Percentiles rank a stretch among this genome's conserved stretches.
Conservation (phyloP, 2,113 vertebrate genomes). For the Picathartes gymnocephalus region DNA sequence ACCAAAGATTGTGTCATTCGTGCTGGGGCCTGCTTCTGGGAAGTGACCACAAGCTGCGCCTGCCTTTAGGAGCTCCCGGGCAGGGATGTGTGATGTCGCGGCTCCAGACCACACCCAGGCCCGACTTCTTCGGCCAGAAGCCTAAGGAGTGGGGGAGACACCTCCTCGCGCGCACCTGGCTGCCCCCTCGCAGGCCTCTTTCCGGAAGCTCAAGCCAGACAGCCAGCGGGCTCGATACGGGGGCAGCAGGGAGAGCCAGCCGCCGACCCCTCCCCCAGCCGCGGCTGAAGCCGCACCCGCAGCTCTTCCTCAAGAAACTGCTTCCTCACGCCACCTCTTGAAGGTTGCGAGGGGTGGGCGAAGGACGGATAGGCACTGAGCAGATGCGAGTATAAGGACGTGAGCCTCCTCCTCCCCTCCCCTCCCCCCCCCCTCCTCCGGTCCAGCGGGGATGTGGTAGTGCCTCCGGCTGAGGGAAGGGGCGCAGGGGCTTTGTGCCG, state of each 20-base stretch:
- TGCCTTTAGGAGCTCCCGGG: background rate
- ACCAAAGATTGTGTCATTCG: background rate
- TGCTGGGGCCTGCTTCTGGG: background rate
- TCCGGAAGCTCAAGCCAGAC: background rate
- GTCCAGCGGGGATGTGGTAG: background rate
- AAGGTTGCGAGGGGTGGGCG: background rate
- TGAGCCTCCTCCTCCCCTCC: background rate
- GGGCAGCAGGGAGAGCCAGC: background rate
- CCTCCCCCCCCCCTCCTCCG: background rate
- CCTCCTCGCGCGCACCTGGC: background rate
- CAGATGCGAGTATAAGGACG: background rate
- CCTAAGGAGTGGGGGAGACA: background rate
- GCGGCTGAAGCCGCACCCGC: background rate
- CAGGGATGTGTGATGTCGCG: background rate
- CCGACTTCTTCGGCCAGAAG: background rate
- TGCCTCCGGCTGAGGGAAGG: background rate
- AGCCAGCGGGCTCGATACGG: background rate
- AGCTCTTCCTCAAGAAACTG: background rate
- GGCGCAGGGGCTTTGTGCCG: background rate
- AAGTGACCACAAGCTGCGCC: background rate
- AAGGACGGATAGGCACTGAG: background rate
- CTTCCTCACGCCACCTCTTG: background rate
- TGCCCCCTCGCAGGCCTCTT: background rate
- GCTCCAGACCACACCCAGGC: background rate
- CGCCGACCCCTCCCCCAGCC: background rate